Percentiles rank a stretch among this genome's conserved stretches.
These are phyloP conservation scores for Etia nguti DNA, from an alignment of 2,113 vertebrate genomes.

Conservation along the genomic window DNA sequence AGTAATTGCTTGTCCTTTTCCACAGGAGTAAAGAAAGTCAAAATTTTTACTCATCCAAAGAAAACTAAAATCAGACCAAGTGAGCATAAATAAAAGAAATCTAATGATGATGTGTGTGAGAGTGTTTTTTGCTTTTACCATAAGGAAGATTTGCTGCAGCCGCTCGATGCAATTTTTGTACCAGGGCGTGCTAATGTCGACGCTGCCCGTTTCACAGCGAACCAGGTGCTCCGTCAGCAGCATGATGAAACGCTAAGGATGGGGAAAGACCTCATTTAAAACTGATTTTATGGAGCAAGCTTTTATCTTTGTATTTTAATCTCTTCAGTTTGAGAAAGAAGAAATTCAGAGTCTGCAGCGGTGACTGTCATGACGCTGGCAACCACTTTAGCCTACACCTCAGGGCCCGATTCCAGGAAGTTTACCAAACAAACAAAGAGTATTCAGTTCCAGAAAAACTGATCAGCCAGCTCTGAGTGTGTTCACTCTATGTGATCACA, in stretches of 20 bases:
- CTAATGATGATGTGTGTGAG: not conserved
- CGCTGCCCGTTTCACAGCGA: conserved; percentile 88
- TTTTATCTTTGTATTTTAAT: not conserved
- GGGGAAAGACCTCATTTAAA: not conserved
- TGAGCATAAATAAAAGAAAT: not conserved
- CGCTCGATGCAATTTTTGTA: conserved; percentile 96
- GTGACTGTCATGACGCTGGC: not conserved
- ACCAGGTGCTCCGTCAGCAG: conserved; percentile 94
- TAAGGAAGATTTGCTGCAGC: conserved; percentile 94
- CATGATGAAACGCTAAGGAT: conserved; percentile 96
- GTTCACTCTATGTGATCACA: not conserved
- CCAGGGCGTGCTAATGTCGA: conserved; percentile 91
- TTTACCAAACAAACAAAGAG: not conserved
- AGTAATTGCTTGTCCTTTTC: not conserved
- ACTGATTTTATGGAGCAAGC: not conserved
- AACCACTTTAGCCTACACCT: not conserved
- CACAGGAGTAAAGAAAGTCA: accelerated
- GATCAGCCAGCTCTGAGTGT: not conserved
- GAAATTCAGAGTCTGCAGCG: not conserved
- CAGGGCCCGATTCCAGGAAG: not conserved
- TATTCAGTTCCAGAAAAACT: not conserved
- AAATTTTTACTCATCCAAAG: not conserved
- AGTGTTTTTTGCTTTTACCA: conserved; percentile 68
- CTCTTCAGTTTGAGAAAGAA: not conserved
- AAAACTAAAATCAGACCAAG: not conserved